A percentile compares a stretch with the other conserved stretches of the same genome.
Conservation (phyloP, 2,113 vertebrate species). For the Muntiacus reevesi region DNA sequence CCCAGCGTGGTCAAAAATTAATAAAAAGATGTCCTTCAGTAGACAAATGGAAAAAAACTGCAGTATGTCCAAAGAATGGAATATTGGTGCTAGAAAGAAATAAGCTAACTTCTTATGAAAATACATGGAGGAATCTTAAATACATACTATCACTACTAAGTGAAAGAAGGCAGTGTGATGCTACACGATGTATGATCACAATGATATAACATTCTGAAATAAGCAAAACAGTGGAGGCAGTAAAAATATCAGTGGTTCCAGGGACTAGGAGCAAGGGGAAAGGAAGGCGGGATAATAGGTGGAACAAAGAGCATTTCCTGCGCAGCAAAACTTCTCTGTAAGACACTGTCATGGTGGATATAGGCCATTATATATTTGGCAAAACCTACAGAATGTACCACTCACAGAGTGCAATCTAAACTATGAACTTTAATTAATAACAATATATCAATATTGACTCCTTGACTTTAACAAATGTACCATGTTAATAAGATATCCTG, state of each 20-base stretch:
- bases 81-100: not conserved
- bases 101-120: not conserved
- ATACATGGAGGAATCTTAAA: not conserved
- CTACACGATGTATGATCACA: not conserved
- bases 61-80: not conserved
- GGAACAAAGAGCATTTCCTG: not conserved
- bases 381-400: not conserved
- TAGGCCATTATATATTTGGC: not conserved
- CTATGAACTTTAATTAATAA: not conserved
- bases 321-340: not conserved
- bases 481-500: not conserved
- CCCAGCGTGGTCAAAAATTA: not conserved
- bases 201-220: not conserved
- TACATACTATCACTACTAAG: not conserved
- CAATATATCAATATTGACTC: not conserved
- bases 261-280: not conserved
- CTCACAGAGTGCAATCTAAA: not conserved
- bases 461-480: not conserved
- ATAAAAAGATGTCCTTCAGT: not conserved
- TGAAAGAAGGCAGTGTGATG: not conserved
- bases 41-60: not conserved
- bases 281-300: too few species aligned
- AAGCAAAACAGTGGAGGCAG: not conserved
- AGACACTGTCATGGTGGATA: not conserved
- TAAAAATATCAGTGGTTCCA: not conserved